Conservation (phyloP, 2,113 vertebrate species). For the Platichthys stellatus region DNA sequence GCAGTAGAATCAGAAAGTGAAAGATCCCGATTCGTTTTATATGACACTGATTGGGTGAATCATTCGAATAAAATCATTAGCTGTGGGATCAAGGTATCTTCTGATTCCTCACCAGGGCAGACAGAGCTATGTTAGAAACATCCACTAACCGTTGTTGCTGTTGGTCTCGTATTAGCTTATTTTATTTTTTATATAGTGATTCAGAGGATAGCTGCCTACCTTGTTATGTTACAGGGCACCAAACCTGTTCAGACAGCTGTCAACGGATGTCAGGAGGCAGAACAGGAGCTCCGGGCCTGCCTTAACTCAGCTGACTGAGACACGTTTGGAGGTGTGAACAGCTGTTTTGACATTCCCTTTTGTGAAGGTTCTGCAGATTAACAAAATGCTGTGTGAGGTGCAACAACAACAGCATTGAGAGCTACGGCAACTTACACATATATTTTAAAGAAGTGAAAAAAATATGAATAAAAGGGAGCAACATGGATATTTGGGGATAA, state of each 20-base stretch:
- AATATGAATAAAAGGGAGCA: not conserved
- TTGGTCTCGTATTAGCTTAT: conserved; percentile 9
- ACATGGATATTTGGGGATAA: not conserved
- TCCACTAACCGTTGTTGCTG: not conserved
- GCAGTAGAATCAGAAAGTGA: too few relatives aligned
- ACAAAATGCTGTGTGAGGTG: conserved; percentile 13
- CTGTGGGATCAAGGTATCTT: not conserved
- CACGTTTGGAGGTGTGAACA: conserved; percentile 65
- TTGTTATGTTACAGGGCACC: conserved; percentile 41
- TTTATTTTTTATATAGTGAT: conserved; percentile 40
- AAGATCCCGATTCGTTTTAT: too few relatives aligned
- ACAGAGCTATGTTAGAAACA: not conserved
- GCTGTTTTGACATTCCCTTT: conserved; percentile 65
- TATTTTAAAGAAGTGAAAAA: not conserved
- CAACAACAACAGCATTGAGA: not conserved
- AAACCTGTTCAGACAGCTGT: conserved; percentile 75
- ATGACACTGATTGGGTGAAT: too few relatives aligned
- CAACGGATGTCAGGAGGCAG: conserved; percentile 48
- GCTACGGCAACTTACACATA: not conserved
- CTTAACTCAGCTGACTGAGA: conserved; percentile 49
- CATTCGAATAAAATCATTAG: not conserved
- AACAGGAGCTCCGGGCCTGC: conserved; percentile 53
- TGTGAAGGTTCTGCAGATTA: conserved; percentile 51
- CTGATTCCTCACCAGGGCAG: not conserved
- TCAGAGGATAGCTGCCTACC: conserved; percentile 49